These are phyloP conservation scores for Melanotaenia maccullochi DNA, from an alignment of 2,797 vertebrate species.

Conservation along the genomic window DNA sequence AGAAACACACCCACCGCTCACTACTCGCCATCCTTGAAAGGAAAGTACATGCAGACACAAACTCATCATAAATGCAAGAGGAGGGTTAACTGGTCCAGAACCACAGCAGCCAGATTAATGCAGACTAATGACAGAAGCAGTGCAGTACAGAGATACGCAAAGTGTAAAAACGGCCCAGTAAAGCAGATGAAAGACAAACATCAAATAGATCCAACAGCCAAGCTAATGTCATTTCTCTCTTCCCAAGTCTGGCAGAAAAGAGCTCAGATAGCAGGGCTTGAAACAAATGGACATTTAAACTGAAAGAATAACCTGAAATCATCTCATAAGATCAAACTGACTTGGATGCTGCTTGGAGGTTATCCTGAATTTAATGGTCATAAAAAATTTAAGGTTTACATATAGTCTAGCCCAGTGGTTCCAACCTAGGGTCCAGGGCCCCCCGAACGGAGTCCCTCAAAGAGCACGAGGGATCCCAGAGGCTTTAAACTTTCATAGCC, in stretches of 20 bases:
- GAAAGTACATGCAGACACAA: conserved; percentile 7
- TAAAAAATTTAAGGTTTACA: background rate
- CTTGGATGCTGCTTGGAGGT: conserved; percentile 2
- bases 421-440: no score
- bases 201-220: conserved; percentile 9
- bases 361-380: background rate
- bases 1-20: conserved; percentile 22
- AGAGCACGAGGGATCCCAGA: no score
- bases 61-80: conserved; percentile 24
- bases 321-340: background rate
- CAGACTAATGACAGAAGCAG: conserved; percentile 45
- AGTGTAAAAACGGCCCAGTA: conserved; percentile 23
- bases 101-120: conserved; percentile 47
- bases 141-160: conserved; percentile 35
- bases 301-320: background rate
- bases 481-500: no score
- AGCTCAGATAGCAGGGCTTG: conserved; percentile 33
- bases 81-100: conserved; percentile 6
- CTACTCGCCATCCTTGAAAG: conserved; percentile 1
- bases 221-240: conserved; percentile 7
- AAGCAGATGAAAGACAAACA: conserved; percentile 20
- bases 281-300: conserved; percentile 25
- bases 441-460: no score
- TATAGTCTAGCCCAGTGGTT: conserved; percentile 7
- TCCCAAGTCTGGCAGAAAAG: conserved; percentile 16